Evolutionary conservation across 2,888 invertebrate genomes (phyloP), one percentile per base, ranked within the genome.

Genomic region (Pachydiplax longipennis): DNA sequence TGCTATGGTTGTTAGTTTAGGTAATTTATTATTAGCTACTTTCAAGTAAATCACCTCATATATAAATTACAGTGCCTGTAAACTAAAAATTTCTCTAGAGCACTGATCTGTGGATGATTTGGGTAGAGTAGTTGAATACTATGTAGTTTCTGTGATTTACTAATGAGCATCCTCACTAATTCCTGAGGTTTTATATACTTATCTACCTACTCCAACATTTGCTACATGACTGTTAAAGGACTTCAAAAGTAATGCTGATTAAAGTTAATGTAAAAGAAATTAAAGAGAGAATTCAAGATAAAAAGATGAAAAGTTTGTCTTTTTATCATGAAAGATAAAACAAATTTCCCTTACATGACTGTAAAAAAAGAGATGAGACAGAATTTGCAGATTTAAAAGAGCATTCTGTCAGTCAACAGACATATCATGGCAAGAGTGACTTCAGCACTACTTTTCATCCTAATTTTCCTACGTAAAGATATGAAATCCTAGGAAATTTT

Each of bases 401-500:
- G 13, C 6, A 25, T 0, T 73, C 1, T 73, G 31, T 13, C 31
- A 73, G 25, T 35, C 2, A 40, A 80, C n/a, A 58, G 18, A 18
- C 18, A 18, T 53, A 1, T 53, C 53, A 53, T 53, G 53, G 18
- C 8, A 53, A 18, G 10, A 53, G 44, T 13, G 35, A 80, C 53
- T 80, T 53, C 80, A 90, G 48, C 90, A 90, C 48, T 90, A 80
- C 90, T 90, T 90, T 48, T 48, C 73, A 53, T 53, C 73, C 73
- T 31, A 80, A 90, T 8, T 37, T 80, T 40, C 35, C 6, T 40
- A 48, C 15, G 53, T 18, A 80, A 80, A 18, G n/a, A 61, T 73
- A 80, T 80, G 2, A 5, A 80, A 80, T 80, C 18, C 53, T 18
- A 80, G 22, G 44, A 18, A 73, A 73, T 73, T 31, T 73, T 53